Conservation (phyloP, 2,888 invertebrate genomes). For the Rapana venosa region DNA sequence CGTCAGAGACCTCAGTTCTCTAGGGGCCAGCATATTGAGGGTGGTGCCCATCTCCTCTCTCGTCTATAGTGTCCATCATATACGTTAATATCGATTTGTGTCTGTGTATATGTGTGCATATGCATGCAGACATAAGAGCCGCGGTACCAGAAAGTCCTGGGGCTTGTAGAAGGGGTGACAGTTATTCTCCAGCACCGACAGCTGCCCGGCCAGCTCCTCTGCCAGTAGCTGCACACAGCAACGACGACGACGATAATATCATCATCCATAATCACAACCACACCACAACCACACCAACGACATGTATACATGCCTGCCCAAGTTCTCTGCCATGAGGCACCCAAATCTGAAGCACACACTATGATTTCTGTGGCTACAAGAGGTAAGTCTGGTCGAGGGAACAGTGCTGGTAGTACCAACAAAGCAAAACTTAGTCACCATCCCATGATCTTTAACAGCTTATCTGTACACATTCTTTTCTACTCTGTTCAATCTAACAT, state of each 20-base stretch:
- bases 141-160: conserved; percentile 64
- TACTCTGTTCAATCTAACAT: too few relatives aligned
- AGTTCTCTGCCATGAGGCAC: neutral
- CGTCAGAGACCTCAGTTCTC: too few relatives aligned
- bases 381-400: too few relatives aligned
- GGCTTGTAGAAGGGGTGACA: conserved; percentile 70
- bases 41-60: too few relatives aligned
- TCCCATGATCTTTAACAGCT: too few relatives aligned
- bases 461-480: too few relatives aligned
- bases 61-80: too few relatives aligned
- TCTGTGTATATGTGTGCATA: neutral
- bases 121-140: neutral
- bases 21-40: too few relatives aligned
- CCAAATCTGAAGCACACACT: too few relatives aligned
- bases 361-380: too few relatives aligned
- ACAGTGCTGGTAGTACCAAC: too few relatives aligned
- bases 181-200: conserved; percentile 70
- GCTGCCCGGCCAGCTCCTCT: conserved; percentile 70
- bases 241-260: neutral
- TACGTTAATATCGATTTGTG: neutral
- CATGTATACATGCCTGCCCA: neutral
- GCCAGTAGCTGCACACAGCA: conserved; percentile 63
- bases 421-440: too few relatives aligned
- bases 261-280: neutral
- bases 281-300: neutral